Base-by-base conservation (phyloP, 2,113 vertebrate species). In the Microtus oregoni region DNA sequence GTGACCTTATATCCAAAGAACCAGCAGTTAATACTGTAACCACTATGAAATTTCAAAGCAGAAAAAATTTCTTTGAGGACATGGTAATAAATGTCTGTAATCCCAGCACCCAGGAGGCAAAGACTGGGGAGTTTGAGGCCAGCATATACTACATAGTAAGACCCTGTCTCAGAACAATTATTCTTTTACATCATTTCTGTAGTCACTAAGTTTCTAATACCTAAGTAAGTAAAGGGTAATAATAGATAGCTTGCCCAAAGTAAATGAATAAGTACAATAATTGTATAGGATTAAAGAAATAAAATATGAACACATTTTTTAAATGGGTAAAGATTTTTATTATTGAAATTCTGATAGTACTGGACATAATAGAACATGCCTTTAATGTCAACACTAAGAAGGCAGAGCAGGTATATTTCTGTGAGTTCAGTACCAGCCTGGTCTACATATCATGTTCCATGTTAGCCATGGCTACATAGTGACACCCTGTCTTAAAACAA, bases 261-360 rank as follows among this genome's bases (percentile, higher is more conserved):
- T 35, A 83, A 81, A 78, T 38, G 58, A 94, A 82, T 55, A 86
- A 94, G 44, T 22, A 44, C 5, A 50, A n/a, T 86, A 70, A 17
- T 94, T 96, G 73, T 92, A 78, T 94, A 68, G 35, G 38, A 68
- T 83, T 95, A 75, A 94, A 77, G 38, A 95, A 86, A 67, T 81
- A 91, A 86, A 86, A 94, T 94, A 67, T 83, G 58, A 72, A 91
- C 92, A 61, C n/a, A 8, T 41, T 83, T 88, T 67, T 92, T 83
- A 92, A 92, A 68, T 83, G 30, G 7, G 30, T 92, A 90, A 78
- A 87, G 41, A 73, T 90, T 95, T 86, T 90, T 90, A 78, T 86
- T 89, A 10, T 89, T 92, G 89, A 93, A 76, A 95, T 35, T 38
- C 11, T 3, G 47, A 0, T 90, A 47, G 28, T 86, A 15, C 38